These are phyloP conservation scores for Bolborhynchus lineola DNA, from an alignment of 2,113 vertebrate genomes.

Conservation along the genomic window DNA sequence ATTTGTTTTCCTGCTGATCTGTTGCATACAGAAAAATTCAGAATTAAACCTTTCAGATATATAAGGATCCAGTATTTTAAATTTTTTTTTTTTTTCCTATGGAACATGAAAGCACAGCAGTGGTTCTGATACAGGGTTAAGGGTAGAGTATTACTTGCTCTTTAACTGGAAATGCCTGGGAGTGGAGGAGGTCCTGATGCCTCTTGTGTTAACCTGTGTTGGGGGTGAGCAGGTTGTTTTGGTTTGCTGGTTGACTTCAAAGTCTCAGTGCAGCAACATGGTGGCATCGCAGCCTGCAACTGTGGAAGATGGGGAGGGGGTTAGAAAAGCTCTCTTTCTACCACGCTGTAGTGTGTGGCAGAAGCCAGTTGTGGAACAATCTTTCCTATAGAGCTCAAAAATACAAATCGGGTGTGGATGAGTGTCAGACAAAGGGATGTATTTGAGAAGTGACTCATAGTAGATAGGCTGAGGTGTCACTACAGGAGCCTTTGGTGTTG, in stretches of 20 bases:
- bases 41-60: not conserved
- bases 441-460: not conserved
- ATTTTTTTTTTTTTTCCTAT: not conserved
- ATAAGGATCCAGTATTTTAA: not conserved
- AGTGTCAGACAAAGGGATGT: not conserved
- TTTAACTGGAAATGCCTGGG: not conserved
- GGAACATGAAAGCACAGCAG: not conserved
- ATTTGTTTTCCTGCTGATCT: not conserved
- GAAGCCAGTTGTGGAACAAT: not conserved
- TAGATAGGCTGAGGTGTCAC: not conserved
- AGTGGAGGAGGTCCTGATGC: not conserved
- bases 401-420: not conserved
- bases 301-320: not conserved
- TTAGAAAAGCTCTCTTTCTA: not conserved
- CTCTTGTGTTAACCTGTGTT: not conserved
- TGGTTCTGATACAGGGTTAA: not conserved
- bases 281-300: not conserved
- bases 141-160: not conserved
- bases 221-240: not conserved
- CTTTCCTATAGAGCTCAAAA: not conserved
- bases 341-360: not conserved
- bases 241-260: not conserved
- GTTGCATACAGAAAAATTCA: not conserved
- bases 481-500: not conserved
- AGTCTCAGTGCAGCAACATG: fast-evolving